phyloP scores from a whole-genome alignment of 2,888 invertebrate genomes.

The Desoria tigrina region DNA sequence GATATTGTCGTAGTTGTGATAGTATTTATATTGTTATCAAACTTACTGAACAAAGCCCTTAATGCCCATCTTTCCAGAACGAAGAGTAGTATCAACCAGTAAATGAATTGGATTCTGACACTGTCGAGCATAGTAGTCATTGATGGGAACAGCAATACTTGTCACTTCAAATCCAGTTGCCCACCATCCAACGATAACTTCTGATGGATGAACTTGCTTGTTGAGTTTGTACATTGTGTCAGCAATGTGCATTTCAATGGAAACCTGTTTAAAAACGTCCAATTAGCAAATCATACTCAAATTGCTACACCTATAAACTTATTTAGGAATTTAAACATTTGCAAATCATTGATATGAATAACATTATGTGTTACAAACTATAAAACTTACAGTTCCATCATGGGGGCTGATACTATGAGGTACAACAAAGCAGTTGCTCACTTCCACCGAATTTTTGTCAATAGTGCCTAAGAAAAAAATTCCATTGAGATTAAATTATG shows the following conservation, averaged over 20 bases:
- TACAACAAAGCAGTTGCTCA: constrained; percentile 98
- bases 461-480: constrained; percentile 71
- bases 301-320: background rate
- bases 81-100: constrained; percentile 89
- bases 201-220: constrained; percentile 85
- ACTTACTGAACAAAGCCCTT: constrained; percentile 80
- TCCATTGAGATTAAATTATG: constrained; percentile 52
- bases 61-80: constrained; percentile 85
- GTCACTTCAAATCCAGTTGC: constrained; percentile 97
- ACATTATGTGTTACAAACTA: constrained; percentile 13
- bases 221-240: constrained; percentile 93
- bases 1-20: background rate
- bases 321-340: background rate
- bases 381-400: constrained; percentile 68
- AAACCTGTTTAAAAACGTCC: constrained; percentile 68
- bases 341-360: background rate
- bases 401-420: constrained; percentile 87
- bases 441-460: constrained; percentile 91
- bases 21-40: background rate
- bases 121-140: constrained; percentile 94
- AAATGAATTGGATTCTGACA: constrained; percentile 92
- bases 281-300: background rate
- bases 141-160: constrained; percentile 94
- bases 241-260: constrained; percentile 94
- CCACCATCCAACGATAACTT: constrained; percentile 98